These are phyloP conservation scores for Melanostoma scalare DNA, from an alignment of 2,888 invertebrate species.

Conservation along the genomic window DNA sequence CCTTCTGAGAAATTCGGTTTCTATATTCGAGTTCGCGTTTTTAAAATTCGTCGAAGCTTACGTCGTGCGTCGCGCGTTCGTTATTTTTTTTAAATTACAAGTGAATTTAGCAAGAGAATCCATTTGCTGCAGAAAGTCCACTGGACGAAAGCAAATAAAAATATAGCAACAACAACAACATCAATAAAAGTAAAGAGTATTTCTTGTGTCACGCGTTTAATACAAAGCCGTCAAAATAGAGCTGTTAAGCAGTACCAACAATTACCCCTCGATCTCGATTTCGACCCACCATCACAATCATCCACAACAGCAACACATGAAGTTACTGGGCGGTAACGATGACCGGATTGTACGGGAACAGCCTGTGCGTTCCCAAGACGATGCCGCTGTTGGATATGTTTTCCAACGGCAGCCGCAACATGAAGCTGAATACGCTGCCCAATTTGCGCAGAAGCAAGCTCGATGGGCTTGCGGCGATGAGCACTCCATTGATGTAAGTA, in stretches of 20 bases:
- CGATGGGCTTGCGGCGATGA: constrained; percentile 96
- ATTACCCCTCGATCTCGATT: constrained; percentile 78
- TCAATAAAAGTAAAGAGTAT: constrained; percentile 21
- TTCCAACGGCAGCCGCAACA: constrained; percentile 90
- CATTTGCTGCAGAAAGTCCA: background rate
- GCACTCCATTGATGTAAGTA: constrained; percentile 91
- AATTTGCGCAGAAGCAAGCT: constrained; percentile 87
- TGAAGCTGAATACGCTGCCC: constrained; percentile 89
- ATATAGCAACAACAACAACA: constrained; percentile 29
- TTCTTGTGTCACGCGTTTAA: constrained; percentile 57
- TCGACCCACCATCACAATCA: constrained; percentile 78
- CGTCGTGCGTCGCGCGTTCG: constrained; percentile 49
- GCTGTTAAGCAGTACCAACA: constrained; percentile 80
- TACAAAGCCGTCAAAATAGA: constrained; percentile 81
- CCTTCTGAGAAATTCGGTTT: constrained; percentile 38
- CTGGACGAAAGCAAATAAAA: constrained; percentile 5
- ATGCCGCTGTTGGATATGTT: constrained; percentile 96
- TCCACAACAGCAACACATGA: constrained; percentile 85
- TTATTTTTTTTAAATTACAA: constrained; percentile 30
- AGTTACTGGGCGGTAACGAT: constrained; percentile 90
- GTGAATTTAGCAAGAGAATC: constrained; percentile 34
- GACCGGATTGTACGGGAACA: constrained; percentile 83
- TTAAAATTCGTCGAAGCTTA: constrained; percentile 49
- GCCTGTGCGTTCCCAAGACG: constrained; percentile 87
- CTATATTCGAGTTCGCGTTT: constrained; percentile 33